Evolutionary conservation across 2,888 invertebrate genomes (phyloP).

Genomic region (Idaea dimidiata): DNA sequence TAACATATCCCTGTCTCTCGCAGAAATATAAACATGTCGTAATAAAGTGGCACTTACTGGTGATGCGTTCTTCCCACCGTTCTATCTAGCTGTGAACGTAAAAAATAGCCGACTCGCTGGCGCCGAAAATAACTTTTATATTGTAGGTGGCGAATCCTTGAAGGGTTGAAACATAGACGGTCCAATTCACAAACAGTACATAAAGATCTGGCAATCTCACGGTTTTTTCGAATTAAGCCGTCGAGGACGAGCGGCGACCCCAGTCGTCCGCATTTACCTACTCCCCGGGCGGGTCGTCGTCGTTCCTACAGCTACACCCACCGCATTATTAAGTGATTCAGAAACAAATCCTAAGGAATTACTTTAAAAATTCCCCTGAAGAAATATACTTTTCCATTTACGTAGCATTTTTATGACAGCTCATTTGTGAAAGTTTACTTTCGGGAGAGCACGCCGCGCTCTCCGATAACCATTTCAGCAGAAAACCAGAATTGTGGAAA

Average conservation of each 20-base stretch:
- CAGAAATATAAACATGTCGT: conserved; percentile 36
- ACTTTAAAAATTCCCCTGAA: conserved; percentile 46
- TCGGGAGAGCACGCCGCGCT: conserved; percentile 15
- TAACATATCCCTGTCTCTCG: conserved; percentile 28
- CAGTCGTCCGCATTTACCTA: conserved; percentile 54
- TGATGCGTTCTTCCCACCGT: conserved; percentile 45
- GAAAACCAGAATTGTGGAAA: conserved; percentile 17
- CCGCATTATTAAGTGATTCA: conserved; percentile 68
- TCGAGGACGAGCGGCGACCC: conserved; percentile 64
- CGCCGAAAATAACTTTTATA: conserved; percentile 62
- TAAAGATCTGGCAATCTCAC: conserved; percentile 68
- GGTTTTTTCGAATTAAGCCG: conserved; percentile 71
- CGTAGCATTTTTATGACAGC: conserved; percentile 37
- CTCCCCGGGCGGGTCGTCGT: conserved; percentile 31
- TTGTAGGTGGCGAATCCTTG: conserved; percentile 55
- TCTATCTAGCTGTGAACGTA: conserved; percentile 43
- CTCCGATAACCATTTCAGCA: conserved; percentile 23
- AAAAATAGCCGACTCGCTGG: conserved; percentile 48
- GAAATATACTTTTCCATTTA: conserved; percentile 39
- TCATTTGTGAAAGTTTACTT: conserved; percentile 46
- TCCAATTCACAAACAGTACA: conserved; percentile 71
- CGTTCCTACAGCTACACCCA: conserved; percentile 25
- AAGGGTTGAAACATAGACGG: conserved; percentile 70
- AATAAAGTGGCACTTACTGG: conserved; percentile 33
- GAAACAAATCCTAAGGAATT: conserved; percentile 60